Evolutionary conservation across 2,797 vertebrate species (phyloP).

Genomic region (Gymnocypris eckloni): DNA sequence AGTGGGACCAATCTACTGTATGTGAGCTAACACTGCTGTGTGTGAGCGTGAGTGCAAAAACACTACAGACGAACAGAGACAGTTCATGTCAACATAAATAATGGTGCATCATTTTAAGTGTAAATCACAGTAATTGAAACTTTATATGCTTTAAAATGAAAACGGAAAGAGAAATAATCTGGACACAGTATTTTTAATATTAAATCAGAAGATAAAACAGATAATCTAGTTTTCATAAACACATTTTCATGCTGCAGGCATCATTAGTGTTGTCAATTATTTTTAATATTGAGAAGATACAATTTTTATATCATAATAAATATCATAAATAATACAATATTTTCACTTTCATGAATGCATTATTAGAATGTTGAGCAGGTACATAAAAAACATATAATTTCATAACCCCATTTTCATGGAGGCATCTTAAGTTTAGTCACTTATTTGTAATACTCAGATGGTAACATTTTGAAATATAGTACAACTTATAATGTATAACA

Average conservation of each 20-base stretch:
- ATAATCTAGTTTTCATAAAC: background rate
- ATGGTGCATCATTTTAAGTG: background rate
- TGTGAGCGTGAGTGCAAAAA: background rate
- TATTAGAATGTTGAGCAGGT: background rate
- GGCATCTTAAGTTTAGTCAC: background rate
- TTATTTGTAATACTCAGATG: background rate
- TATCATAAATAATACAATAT: background rate
- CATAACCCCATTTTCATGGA: background rate
- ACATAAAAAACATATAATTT: background rate
- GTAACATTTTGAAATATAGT: background rate
- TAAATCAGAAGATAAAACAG: background rate
- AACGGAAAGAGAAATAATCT: background rate
- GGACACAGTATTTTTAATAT: background rate
- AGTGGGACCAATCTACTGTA: conserved; percentile 9
- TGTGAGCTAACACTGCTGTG: background rate
- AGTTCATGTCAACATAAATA: background rate
- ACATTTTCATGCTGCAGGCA: no score
- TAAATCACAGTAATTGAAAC: background rate
- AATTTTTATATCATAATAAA: background rate
- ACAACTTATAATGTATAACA: background rate
- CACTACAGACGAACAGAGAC: background rate
- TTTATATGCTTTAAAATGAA: background rate
- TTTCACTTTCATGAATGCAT: background rate
- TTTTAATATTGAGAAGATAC: background rate
- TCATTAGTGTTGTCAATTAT: background rate